Percentiles rank a stretch among this genome's conserved stretches.
These are phyloP conservation scores for Nerophis ophidion DNA, from an alignment of 2,113 vertebrate species.

Conservation along the genomic window DNA sequence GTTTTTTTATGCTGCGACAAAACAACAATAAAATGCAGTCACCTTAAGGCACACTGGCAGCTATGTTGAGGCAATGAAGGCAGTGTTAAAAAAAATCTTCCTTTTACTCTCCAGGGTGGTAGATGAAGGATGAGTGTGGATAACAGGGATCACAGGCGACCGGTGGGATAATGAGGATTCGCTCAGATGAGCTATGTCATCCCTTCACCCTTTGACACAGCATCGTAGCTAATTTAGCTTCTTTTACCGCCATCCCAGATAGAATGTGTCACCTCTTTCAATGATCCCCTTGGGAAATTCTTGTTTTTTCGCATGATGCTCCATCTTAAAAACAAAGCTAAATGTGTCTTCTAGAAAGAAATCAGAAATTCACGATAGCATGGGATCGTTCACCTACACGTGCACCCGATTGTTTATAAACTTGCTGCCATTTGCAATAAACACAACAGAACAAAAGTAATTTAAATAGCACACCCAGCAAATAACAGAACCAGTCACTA, in stretches of 20 bases:
- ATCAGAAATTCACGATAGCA: background rate
- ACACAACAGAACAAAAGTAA: too few relatives aligned
- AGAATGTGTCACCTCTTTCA: slow-evolving; percentile 2
- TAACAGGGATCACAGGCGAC: slow-evolving; percentile 33
- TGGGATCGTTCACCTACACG: background rate
- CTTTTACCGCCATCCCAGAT: background rate
- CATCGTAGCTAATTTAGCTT: slow-evolving; percentile 14
- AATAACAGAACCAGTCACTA: too few relatives aligned
- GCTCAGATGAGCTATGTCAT: slow-evolving; percentile 28
- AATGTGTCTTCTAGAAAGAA: slow-evolving; percentile 1
- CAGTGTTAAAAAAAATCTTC: slow-evolving; percentile 37
- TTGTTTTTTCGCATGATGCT: slow-evolving; percentile 9
- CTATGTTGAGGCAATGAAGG: slow-evolving; percentile 41
- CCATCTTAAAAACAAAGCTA: slow-evolving; percentile 16
- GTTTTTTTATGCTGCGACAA: slow-evolving; percentile 19
- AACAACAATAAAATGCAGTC: slow-evolving; percentile 26
- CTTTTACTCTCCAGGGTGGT: slow-evolving; percentile 28
- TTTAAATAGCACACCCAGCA: too few relatives aligned
- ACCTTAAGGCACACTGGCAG: slow-evolving; percentile 28
- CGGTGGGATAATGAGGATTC: slow-evolving; percentile 42
- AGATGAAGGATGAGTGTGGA: slow-evolving; percentile 43
- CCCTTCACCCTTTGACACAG: slow-evolving; percentile 14
- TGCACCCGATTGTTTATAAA: too few relatives aligned
- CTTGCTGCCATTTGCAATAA: too few relatives aligned
- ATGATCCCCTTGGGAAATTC: slow-evolving; percentile 1